phyloP scores from a whole-genome alignment of 2,797 vertebrate genomes.

The Notamacropus eugenii region DNA sequence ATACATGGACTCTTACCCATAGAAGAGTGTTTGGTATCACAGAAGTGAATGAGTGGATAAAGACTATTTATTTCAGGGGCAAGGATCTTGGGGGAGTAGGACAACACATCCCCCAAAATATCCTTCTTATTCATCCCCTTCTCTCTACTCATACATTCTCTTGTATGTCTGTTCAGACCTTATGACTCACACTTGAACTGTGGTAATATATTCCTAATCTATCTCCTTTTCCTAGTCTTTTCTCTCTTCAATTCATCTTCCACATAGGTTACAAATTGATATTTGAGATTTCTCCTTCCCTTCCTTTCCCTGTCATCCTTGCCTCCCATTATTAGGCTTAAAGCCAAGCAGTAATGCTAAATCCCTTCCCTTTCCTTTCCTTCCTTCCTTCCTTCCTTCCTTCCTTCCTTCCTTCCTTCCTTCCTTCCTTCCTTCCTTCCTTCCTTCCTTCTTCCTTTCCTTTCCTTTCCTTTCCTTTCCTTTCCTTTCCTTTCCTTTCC shows the following conservation, averaged over 20 bases:
- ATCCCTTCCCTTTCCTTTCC: too few species aligned
- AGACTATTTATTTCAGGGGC: neutral
- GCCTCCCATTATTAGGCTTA: too few species aligned
- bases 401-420: neutral
- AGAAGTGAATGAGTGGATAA: neutral
- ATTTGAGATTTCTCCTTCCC: neutral
- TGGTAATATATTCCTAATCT: neutral
- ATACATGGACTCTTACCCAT: neutral
- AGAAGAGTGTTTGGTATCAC: neutral
- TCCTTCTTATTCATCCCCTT: neutral
- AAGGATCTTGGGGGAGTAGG: neutral
- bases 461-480: fast-evolving
- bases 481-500: too few species aligned
- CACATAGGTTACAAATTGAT: neutral
- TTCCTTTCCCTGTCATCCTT: too few species aligned
- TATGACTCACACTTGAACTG: neutral
- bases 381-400: too few species aligned
- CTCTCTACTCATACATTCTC: neutral
- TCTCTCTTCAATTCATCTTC: neutral
- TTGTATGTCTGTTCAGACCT: neutral
- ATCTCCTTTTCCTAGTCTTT: neutral
- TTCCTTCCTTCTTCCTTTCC: neutral
- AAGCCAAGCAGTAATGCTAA: too few species aligned
- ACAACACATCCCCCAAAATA: neutral
- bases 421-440: too few species aligned